Evolutionary conservation across 1,140 invertebrate species (phyloP).

Genomic region (Habropoda laboriosa): DNA sequence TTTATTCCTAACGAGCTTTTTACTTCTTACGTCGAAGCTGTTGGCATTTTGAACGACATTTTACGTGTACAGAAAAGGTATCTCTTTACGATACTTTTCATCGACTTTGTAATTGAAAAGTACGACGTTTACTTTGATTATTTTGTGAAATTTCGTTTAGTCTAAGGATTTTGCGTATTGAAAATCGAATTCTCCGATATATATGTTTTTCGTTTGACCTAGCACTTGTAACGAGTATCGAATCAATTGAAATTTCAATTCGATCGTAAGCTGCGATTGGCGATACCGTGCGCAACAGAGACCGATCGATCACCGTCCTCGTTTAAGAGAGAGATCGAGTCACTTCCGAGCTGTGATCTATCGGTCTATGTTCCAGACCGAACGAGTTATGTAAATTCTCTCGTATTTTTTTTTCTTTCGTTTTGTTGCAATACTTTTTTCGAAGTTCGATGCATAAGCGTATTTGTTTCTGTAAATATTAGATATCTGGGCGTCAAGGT

Average conservation of each 20-base stretch:
- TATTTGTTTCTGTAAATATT: conserved; percentile 60
- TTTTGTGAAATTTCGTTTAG: neutral
- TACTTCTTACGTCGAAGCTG: neutral
- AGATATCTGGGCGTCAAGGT: conserved; percentile 34
- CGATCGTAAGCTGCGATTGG: neutral
- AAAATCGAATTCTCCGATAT: too few species aligned
- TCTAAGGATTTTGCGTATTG: neutral
- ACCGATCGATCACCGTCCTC: neutral
- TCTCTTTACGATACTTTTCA: neutral
- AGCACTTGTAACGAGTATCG: neutral
- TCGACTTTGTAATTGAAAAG: neutral
- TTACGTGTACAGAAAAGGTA: neutral
- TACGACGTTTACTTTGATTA: neutral
- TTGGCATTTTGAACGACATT: neutral
- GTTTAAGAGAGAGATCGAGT: neutral
- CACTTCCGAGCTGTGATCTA: neutral
- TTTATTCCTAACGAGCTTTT: neutral
- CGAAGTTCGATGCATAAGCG: conserved; percentile 29
- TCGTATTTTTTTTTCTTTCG: neutral
- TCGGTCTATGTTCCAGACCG: neutral
- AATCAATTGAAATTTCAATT: neutral
- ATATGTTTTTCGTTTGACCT: neutral
- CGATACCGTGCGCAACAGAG: neutral
- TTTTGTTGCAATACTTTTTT: conserved; percentile 33
- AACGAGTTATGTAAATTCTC: conserved; percentile 21